Conservation (phyloP, 23 tunicate genomes). For the Styela clava region DNA sequence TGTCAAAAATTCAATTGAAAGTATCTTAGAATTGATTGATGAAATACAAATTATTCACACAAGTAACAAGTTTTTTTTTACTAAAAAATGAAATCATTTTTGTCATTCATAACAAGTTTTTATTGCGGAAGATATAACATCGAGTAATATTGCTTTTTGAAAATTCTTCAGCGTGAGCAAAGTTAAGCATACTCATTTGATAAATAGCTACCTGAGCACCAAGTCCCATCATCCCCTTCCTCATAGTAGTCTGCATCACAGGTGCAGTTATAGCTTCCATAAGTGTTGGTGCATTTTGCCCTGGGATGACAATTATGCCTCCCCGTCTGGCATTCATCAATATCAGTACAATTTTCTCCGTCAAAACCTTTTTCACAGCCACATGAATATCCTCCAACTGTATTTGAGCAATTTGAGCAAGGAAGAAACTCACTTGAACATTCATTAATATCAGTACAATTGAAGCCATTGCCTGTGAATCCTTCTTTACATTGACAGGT, state of each 20-base stretch:
- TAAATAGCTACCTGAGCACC: slow-evolving; percentile 86
- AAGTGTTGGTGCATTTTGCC: slow-evolving; percentile 47
- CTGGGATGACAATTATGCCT: background rate
- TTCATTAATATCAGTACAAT: background rate
- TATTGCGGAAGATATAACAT: no score
- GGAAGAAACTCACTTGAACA: background rate
- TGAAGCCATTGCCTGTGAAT: background rate
- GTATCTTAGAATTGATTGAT: no score
- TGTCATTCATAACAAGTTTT: no score
- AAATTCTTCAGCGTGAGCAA: no score
- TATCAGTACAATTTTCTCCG: slow-evolving; percentile 65
- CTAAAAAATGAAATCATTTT: no score
- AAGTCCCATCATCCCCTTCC: slow-evolving; percentile 55
- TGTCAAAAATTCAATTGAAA: no score
- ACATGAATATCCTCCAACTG: background rate
- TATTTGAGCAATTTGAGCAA: background rate
- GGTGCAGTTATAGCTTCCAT: slow-evolving; percentile 69
- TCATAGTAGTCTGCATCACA: slow-evolving; percentile 74
- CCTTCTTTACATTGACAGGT: background rate
- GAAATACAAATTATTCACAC: no score
- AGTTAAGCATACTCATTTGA: no score
- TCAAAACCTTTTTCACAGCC: slow-evolving; percentile 15
- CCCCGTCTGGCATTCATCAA: slow-evolving; percentile 54
- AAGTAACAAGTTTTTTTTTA: no score
- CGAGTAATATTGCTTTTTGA: no score